phyloP scores from a whole-genome alignment of 2,888 invertebrate species.

The Troilus luridus region DNA sequence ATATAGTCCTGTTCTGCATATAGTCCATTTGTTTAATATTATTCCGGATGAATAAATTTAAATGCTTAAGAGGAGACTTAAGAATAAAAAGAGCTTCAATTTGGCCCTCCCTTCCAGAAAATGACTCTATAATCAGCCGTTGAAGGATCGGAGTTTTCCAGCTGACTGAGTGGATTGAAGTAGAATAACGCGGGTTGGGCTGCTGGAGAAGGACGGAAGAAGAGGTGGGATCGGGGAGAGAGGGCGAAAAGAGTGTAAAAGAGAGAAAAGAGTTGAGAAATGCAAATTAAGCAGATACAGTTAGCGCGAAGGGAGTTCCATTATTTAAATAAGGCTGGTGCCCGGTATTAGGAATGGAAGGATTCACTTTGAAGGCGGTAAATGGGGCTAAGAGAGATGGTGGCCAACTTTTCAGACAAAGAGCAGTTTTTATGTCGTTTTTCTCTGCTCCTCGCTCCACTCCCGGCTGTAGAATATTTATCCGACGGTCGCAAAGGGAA shows the following conservation, averaged over 20 bases:
- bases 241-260: slow-evolving; percentile 39
- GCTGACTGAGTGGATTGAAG: slow-evolving; percentile 33
- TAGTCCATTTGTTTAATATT: not conserved
- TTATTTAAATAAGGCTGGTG: slow-evolving; percentile 57
- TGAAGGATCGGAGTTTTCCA: slow-evolving; percentile 38
- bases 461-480: slow-evolving; percentile 53
- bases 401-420: slow-evolving; percentile 59
- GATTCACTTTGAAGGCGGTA: slow-evolving; percentile 57
- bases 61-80: not conserved
- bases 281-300: slow-evolving; percentile 44
- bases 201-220: not conserved
- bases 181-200: not conserved
- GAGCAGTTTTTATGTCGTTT: slow-evolving; percentile 59
- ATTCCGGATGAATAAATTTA: not conserved
- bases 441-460: slow-evolving; percentile 25
- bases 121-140: slow-evolving; percentile 10
- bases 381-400: slow-evolving; percentile 55
- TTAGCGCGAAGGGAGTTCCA: slow-evolving; percentile 50
- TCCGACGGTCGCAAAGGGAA: slow-evolving; percentile 50
- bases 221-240: not conserved
- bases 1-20: not conserved
- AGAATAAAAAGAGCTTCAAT: slow-evolving; percentile 55
- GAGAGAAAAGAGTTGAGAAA: slow-evolving; percentile 17
- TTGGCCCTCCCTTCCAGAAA: slow-evolving; percentile 23
- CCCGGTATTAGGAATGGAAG: slow-evolving; percentile 28